A percentile compares a stretch with the other conserved stretches of the same genome.
Evolutionary conservation across 1,140 invertebrate species (phyloP).

Genomic region (Cherax destructor): DNA sequence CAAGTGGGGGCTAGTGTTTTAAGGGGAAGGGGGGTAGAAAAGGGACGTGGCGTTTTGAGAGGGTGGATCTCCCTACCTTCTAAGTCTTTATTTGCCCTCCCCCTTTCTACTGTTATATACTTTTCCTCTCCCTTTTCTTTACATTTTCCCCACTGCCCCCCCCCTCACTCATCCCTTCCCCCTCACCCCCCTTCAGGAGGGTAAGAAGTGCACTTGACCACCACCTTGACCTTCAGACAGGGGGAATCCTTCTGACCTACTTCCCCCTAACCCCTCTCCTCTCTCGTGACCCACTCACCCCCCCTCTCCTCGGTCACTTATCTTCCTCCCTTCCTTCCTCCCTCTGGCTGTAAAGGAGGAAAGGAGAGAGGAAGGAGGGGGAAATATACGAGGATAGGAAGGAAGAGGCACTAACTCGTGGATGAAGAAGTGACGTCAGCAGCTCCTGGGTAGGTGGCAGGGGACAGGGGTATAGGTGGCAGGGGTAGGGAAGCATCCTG

Average conservation of each 20-base stretch:
- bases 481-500: no score
- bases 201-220: background rate
- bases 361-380: background rate
- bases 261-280: background rate
- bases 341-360: background rate
- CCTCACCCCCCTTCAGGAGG: background rate
- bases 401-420: slow-evolving; percentile 1
- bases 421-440: background rate
- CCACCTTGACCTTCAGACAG: background rate
- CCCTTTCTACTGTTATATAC: no score
- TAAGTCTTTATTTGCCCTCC: no score
- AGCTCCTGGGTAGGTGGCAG: background rate
- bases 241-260: background rate
- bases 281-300: background rate
- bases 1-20: no score
- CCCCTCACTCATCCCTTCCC: background rate
- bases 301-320: background rate
- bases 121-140: no score
- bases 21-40: no score
- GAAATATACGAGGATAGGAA: background rate
- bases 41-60: background rate
- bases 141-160: background rate
- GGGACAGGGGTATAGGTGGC: background rate
- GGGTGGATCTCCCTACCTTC: background rate
- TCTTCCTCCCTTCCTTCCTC: background rate